phyloP scores from a whole-genome alignment of 2,113 vertebrate genomes.

The Papio anubis region DNA sequence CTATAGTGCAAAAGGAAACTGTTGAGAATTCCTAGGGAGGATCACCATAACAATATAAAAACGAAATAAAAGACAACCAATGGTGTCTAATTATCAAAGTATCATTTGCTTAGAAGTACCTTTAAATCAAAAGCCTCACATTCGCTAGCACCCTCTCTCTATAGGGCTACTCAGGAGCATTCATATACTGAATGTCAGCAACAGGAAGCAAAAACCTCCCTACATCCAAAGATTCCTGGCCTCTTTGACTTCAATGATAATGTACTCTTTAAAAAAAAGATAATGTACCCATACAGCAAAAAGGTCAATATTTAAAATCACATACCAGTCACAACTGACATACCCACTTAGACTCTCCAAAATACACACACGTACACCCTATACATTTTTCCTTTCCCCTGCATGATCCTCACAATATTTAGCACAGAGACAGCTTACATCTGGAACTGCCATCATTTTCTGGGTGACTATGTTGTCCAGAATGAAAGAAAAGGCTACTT shows the following conservation, averaged over 20 bases:
- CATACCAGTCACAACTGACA: neutral
- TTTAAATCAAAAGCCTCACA: slow-evolving; percentile 29
- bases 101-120: slow-evolving; percentile 1
- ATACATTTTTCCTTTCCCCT: neutral
- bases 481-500: slow-evolving; percentile 99
- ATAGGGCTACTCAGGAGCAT: neutral
- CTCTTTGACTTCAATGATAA: slow-evolving; percentile 45
- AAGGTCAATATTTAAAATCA: slow-evolving; percentile 41
- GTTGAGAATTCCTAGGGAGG: slow-evolving; percentile 12
- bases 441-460: slow-evolving; percentile 98
- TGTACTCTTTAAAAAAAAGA: neutral
- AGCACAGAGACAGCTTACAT: slow-evolving; percentile 87
- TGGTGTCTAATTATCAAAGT: slow-evolving; percentile 1
- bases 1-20: slow-evolving; percentile 23
- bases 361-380: neutral
- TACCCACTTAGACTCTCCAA: neutral
- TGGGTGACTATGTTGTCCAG: slow-evolving; percentile 99
- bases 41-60: neutral
- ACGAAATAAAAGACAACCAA: slow-evolving; percentile 24
- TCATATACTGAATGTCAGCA: slow-evolving; percentile 10
- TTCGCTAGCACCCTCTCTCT: slow-evolving; percentile 14
- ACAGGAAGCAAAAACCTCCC: neutral
- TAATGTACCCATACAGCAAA: neutral
- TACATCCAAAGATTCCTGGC: neutral
- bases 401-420: slow-evolving; percentile 16